Evolutionary conservation across 2,888 invertebrate genomes (phyloP).

Genomic region (Caenorhabditis wallacei): DNA sequence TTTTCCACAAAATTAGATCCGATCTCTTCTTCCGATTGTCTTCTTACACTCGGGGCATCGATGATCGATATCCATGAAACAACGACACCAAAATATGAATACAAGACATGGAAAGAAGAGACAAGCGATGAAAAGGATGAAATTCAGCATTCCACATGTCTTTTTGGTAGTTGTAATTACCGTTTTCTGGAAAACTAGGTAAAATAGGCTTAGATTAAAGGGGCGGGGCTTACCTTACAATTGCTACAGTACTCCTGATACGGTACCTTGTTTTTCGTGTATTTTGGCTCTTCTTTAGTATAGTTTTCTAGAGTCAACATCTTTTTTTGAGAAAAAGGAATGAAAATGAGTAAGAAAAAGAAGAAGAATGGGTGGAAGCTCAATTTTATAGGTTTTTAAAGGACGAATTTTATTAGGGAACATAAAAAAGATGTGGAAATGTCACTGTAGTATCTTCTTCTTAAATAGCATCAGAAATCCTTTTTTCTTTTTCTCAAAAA

Average conservation of each 20-base stretch:
- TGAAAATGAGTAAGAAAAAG: not conserved
- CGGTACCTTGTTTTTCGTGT: constrained; percentile 9
- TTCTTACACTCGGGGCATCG: constrained; percentile 33
- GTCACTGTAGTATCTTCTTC: no score
- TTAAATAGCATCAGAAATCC: no score
- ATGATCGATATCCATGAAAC: constrained; percentile 44
- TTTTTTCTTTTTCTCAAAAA: no score
- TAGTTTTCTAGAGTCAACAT: not conserved
- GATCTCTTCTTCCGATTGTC: constrained; percentile 13
- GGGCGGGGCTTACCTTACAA: constrained; percentile 18
- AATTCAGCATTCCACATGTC: constrained; percentile 37
- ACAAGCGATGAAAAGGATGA: constrained; percentile 35
- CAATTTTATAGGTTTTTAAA: not conserved
- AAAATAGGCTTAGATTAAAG: not conserved
- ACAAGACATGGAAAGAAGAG: constrained; percentile 32
- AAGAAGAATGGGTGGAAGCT: not conserved
- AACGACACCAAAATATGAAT: constrained; percentile 28
- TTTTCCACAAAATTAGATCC: constrained; percentile 4
- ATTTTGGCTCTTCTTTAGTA: constrained; percentile 13
- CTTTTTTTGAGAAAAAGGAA: not conserved
- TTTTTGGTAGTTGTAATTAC: constrained; percentile 5
- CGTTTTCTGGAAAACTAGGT: constrained; percentile 14
- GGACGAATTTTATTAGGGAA: not conserved
- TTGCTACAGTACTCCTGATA: constrained; percentile 18
- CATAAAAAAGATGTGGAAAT: no score